Evolutionary conservation across 2,888 invertebrate genomes (phyloP).

Genomic region (Coremacera marginata): DNA sequence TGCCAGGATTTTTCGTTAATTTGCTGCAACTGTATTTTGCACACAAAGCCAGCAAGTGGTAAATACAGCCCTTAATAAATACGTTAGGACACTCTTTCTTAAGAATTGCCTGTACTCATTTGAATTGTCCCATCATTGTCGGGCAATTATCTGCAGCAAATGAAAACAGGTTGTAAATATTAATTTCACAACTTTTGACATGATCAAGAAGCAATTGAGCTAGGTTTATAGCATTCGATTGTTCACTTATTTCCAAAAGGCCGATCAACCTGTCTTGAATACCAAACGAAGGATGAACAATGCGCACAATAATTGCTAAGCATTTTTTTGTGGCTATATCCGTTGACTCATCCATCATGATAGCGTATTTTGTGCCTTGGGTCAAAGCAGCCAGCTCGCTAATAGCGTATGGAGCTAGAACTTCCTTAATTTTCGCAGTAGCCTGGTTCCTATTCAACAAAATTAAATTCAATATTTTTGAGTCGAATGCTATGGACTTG

Average conservation of each 20-base stretch:
- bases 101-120: background rate
- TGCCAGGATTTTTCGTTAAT: background rate
- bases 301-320: background rate
- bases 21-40: background rate
- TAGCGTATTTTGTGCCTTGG: background rate
- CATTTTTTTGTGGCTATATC: background rate
- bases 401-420: background rate
- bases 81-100: too few relatives aligned
- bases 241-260: background rate
- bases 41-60: too few relatives aligned
- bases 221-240: background rate
- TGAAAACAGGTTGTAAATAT: background rate
- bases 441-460: background rate
- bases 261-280: background rate
- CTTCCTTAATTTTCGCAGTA: background rate
- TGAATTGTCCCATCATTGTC: background rate
- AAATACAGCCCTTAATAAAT: too few relatives aligned
- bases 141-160: background rate
- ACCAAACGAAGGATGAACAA: background rate
- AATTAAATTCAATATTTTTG: background rate
- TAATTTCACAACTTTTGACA: too few relatives aligned
- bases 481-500: background rate
- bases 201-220: too few relatives aligned
- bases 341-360: background rate
- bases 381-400: background rate